Evolutionary conservation across 2,888 invertebrate genomes (phyloP).

Genomic region (Aphodius granarius): DNA sequence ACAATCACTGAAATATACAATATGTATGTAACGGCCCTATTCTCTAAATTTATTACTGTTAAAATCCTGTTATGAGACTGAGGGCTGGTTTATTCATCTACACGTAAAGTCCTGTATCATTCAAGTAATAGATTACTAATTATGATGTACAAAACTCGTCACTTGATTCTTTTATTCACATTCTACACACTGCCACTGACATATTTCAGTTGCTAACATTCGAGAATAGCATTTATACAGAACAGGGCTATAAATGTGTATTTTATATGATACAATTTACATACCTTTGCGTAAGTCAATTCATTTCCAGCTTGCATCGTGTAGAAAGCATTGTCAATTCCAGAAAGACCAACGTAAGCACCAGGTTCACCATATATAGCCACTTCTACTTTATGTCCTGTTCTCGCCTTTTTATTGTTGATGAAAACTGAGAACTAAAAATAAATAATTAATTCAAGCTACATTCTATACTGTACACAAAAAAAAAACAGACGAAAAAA

Average conservation of each 20-base stretch:
- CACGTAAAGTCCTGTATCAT: too few species aligned
- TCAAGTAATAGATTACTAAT: too few species aligned
- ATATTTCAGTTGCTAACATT: too few species aligned
- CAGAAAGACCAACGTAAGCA: slow-evolving; percentile 90
- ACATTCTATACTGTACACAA: not conserved
- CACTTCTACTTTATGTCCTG: slow-evolving; percentile 90
- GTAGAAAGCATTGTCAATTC: slow-evolving; percentile 85
- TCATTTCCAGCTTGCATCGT: slow-evolving; percentile 94
- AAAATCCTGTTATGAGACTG: too few species aligned
- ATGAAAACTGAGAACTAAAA: slow-evolving; percentile 77
- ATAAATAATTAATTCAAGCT: slow-evolving; percentile 18
- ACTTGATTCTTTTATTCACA: too few species aligned
- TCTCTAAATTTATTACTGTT: too few species aligned
- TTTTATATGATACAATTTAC: not conserved
- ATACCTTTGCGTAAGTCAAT: slow-evolving; percentile 79
- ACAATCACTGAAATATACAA: too few species aligned
- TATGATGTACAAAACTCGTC: too few species aligned
- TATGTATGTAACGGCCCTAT: too few species aligned
- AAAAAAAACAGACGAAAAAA: slow-evolving; percentile 1
- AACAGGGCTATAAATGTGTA: not conserved
- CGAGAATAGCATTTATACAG: too few species aligned
- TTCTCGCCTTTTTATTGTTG: slow-evolving; percentile 91
- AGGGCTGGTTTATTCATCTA: too few species aligned
- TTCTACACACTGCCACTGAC: too few species aligned
- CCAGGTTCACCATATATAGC: slow-evolving; percentile 94